Conservation (phyloP, 2,113 vertebrate species). For the Callaeas wilsoni region DNA sequence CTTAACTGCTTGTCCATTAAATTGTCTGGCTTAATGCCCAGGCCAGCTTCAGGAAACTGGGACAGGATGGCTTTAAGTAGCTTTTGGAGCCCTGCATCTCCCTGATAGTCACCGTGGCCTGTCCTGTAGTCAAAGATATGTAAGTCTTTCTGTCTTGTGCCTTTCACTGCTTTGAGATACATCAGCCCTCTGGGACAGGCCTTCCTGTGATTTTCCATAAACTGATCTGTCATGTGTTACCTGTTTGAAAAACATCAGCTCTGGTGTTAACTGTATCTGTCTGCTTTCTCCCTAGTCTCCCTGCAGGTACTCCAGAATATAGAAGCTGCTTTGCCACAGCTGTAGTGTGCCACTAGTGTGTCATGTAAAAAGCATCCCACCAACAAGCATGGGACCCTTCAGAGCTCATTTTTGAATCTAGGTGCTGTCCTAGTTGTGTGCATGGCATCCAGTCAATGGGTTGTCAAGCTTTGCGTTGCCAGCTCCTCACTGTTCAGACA, state of each 20-base stretch:
- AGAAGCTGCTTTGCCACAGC: background rate
- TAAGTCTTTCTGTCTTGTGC: background rate
- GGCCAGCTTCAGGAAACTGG: background rate
- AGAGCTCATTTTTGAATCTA: background rate
- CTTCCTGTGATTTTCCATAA: background rate
- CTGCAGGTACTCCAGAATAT: background rate
- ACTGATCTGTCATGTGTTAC: background rate
- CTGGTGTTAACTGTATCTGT: background rate
- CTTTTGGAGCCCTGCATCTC: background rate
- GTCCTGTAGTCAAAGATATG: background rate
- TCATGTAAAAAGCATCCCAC: background rate
- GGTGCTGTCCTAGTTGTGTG: background rate
- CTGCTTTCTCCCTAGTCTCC: background rate
- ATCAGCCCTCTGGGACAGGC: background rate
- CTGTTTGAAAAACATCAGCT: background rate
- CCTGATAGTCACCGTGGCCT: background rate
- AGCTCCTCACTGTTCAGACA: rapidly evolving
- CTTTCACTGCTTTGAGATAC: background rate
- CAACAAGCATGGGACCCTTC: background rate
- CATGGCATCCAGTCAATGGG: background rate
- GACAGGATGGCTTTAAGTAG: background rate
- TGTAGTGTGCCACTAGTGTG: background rate
- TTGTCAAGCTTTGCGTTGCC: background rate
- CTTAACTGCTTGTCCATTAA: background rate
- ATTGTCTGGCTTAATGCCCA: background rate